These are phyloP conservation scores for Irena cyanogastra DNA, from an alignment of 2,113 vertebrate species.

Conservation along the genomic window DNA sequence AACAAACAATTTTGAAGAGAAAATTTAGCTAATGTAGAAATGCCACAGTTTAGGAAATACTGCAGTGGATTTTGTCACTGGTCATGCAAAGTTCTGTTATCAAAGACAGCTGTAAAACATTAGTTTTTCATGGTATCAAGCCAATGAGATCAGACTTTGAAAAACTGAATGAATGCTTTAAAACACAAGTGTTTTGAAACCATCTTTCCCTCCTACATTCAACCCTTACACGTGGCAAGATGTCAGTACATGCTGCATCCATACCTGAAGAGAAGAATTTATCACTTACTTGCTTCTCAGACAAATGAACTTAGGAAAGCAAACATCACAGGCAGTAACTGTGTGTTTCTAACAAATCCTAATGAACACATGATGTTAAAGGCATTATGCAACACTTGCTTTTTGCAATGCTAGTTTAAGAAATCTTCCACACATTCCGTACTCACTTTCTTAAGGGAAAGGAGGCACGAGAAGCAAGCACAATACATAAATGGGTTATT, in stretches of 20 bases:
- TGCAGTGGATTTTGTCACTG: background rate
- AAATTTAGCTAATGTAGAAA: background rate
- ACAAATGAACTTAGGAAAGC: background rate
- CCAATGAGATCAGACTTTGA: background rate
- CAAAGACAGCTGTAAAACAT: background rate
- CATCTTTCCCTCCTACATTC: background rate
- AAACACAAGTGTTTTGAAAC: background rate
- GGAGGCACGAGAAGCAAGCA: background rate
- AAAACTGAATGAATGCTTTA: background rate
- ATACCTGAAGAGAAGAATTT: background rate
- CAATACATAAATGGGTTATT: background rate
- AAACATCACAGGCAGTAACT: background rate
- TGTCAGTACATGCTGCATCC: background rate
- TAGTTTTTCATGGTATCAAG: background rate
- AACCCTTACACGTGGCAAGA: background rate
- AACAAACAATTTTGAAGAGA: background rate
- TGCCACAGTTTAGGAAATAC: background rate
- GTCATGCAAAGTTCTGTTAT: background rate
- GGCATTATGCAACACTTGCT: background rate
- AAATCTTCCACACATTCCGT: background rate
- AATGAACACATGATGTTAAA: background rate
- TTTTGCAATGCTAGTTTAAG: background rate
- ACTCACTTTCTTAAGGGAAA: background rate
- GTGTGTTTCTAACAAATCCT: background rate
- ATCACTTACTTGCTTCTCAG: background rate